Percentiles rank a stretch among this genome's conserved stretches.
Conservation (phyloP, 2,797 vertebrate species). For the Synaphobranchus kaupii region DNA sequence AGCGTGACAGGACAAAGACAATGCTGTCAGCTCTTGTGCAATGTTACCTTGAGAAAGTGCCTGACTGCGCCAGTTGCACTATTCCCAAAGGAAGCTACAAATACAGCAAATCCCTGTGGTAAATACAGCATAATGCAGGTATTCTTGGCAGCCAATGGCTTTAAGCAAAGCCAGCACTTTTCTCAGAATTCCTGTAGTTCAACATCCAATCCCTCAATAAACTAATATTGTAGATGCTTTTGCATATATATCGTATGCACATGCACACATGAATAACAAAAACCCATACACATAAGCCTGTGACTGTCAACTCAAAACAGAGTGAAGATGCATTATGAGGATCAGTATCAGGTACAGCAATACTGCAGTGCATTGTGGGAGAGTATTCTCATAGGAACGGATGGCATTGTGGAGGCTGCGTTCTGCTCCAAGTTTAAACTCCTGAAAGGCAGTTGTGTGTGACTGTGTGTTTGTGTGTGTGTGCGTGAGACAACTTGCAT, state of each 20-base stretch:
- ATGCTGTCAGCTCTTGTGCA: conserved; percentile 53
- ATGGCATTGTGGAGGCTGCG: background rate
- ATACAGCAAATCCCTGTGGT: background rate
- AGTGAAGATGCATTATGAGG: background rate
- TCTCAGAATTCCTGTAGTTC: background rate
- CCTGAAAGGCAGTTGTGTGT: background rate
- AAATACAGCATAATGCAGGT: conserved; percentile 11
- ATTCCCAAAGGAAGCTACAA: background rate
- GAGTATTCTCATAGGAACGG: background rate
- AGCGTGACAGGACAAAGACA: conserved; percentile 54
- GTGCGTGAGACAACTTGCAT: no score
- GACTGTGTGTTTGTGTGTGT: background rate
- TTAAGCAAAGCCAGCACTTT: conserved; percentile 1
- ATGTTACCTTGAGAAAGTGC: conserved; percentile 47
- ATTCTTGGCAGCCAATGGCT: background rate
- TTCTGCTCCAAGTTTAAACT: background rate
- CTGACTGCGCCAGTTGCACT: conserved; percentile 61
- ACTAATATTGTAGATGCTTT: background rate
- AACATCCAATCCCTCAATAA: background rate
- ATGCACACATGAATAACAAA: background rate
- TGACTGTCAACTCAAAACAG: no score
- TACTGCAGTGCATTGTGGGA: background rate
- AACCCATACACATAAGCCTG: background rate
- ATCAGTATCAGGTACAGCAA: background rate
- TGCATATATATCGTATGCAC: background rate